Conservation (phyloP, 2,113 vertebrate species). For the Bostrychus sinensis region DNA sequence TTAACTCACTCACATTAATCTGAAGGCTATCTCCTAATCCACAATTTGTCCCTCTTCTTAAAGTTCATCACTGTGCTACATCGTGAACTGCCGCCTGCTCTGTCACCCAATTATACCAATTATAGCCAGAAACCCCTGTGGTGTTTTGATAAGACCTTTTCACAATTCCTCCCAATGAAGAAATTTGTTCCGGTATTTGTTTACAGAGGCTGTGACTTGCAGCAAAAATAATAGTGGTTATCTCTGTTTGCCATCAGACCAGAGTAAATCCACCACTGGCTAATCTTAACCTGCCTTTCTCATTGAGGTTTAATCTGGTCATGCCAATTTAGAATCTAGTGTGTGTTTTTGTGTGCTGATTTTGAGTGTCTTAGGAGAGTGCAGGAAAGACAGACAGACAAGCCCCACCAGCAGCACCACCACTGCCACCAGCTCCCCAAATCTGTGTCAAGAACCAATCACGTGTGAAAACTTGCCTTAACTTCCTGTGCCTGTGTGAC, state of each 20-base stretch:
- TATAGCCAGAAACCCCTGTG: slow-evolving; percentile 72
- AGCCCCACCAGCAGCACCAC: slow-evolving; percentile 51
- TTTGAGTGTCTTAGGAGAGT: slow-evolving; percentile 32
- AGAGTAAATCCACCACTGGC: slow-evolving; percentile 68
- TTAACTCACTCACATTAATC: slow-evolving; percentile 33
- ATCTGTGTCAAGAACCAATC: slow-evolving; percentile 83
- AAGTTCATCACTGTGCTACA: slow-evolving; percentile 65
- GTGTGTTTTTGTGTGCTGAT: slow-evolving; percentile 13
- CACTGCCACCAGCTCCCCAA: slow-evolving; percentile 52
- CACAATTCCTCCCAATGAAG: slow-evolving; percentile 74
- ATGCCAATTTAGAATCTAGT: slow-evolving; percentile 67
- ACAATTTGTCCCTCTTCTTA: slow-evolving; percentile 44
- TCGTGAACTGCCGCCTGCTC: slow-evolving; percentile 61
- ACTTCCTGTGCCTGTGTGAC: slow-evolving; percentile 86
- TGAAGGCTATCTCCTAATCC: slow-evolving; percentile 52
- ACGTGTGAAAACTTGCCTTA: slow-evolving; percentile 87
- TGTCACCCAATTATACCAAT: slow-evolving; percentile 74
- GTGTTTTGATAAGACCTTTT: slow-evolving; percentile 77
- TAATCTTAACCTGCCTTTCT: slow-evolving; percentile 76
- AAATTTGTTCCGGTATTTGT: slow-evolving; percentile 78
- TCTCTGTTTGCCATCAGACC: slow-evolving; percentile 70
- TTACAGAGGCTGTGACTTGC: slow-evolving; percentile 71
- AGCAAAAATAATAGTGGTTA: slow-evolving; percentile 73
- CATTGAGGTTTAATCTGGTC: slow-evolving; percentile 76
- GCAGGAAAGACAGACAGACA: slow-evolving; percentile 58